Evolutionary conservation across 2,797 vertebrate genomes (phyloP), one percentile per base, ranked within the genome.

Genomic region (Sebastes diploproa): DNA sequence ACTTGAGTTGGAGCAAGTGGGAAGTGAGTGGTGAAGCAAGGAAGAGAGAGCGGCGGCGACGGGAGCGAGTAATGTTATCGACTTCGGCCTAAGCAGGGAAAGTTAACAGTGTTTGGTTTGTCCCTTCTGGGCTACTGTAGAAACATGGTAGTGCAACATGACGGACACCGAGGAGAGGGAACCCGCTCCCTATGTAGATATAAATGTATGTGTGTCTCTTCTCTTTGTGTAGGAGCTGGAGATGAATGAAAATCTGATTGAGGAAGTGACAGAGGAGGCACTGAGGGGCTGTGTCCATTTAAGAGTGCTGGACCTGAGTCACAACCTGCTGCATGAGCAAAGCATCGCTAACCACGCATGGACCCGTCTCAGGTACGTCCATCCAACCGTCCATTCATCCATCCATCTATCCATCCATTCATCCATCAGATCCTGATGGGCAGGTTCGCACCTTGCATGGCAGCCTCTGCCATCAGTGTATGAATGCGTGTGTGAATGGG

Each of bases 321-420:
- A 95, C 86, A 97, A 96, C 90, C 72, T 78, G 25, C 90, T 98
- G 64, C 91, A 93, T 55, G 96, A 97, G 66, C 90, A 93, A 82
- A 34, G 50, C 75, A 93, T 97, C 5, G 81, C 77, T 3, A 80
- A 82, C 20, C 68, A 30, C 1, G 89, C 95, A 77, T 96, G 95
- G 96, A 91, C 80, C 7, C 75, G 74, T 22, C 92, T 97, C 32
- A 94, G 70, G 92, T 97, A 92, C 75, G 65, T 81, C 54, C n/a
- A 22, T 36, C 18, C n/a, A 36, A 22, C n/a, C 12, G 34, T 63
- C 20, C 32, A 63, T 36, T 13, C 6, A 36, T 36, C n/a, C 11
- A 34, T 61, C 10, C 3, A 61, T 32, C 18, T 0, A 30, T 30
- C 16, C 9, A n/a, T 60, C 9, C 16, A 52, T 52, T 1, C 54